These are phyloP conservation scores for Coluber constrictor DNA, from an alignment of 2,797 vertebrate genomes.

Conservation along the genomic window DNA sequence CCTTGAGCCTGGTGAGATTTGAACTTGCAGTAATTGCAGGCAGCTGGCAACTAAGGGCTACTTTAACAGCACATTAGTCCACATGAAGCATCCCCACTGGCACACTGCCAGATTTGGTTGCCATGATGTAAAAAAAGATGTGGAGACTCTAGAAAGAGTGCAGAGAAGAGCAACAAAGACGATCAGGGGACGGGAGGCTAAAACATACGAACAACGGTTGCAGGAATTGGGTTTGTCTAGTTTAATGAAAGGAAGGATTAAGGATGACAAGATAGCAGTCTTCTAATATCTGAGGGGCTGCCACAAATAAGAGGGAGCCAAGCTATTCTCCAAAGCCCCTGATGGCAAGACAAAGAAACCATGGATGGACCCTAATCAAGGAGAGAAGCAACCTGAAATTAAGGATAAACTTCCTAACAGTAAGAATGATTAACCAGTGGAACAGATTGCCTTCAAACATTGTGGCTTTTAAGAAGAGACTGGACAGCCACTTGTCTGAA, in stretches of 20 bases:
- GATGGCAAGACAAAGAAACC: neutral
- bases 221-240: neutral
- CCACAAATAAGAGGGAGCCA: neutral
- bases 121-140: neutral
- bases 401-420: neutral
- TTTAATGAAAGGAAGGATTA: neutral
- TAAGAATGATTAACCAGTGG: too few species aligned
- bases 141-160: neutral
- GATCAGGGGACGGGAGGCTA: neutral
- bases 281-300: neutral
- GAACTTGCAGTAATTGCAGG: too few species aligned
- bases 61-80: too few species aligned
- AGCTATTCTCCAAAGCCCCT: neutral
- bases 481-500: too few species aligned
- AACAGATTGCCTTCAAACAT: too few species aligned
- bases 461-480: too few species aligned
- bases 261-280: fast-evolving
- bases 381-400: neutral
- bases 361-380: neutral
- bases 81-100: neutral
- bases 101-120: neutral
- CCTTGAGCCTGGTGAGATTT: too few species aligned
- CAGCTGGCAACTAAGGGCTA: too few species aligned
- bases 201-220: neutral
- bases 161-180: neutral